Evolutionary conservation across 1,140 invertebrate species (phyloP).

Genomic region (Hylaeus volcanicus): DNA sequence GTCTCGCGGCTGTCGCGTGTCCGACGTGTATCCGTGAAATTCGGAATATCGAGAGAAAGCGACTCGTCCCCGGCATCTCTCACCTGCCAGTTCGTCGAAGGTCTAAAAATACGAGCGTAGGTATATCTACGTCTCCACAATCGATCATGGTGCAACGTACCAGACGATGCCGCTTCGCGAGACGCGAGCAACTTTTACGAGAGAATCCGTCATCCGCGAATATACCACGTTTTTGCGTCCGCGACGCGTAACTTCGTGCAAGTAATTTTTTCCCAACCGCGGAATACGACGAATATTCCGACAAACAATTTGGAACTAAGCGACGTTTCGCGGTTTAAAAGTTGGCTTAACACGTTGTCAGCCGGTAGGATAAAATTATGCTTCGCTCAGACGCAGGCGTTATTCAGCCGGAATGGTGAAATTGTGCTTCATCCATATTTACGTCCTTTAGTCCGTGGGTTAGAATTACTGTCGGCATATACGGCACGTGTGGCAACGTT

Average conservation of each 20-base stretch:
- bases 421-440: no score
- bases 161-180: constrained; percentile 20
- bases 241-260: not conserved
- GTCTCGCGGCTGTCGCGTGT: constrained; percentile 41
- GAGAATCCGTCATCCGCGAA: not conserved
- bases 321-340: not conserved
- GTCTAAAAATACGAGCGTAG: constrained; percentile 66
- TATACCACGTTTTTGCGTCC: not conserved
- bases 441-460: no score
- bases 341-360: no score
- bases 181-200: not conserved
- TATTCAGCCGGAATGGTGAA: no score
- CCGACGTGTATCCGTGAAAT: constrained; percentile 46
- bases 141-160: constrained; percentile 45
- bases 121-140: constrained; percentile 25
- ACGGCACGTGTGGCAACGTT: no score
- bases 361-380: no score
- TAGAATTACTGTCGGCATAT: no score
- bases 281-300: not conserved
- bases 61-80: constrained; percentile 59
- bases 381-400: no score
- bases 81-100: constrained; percentile 51
- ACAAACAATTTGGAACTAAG: not conserved
- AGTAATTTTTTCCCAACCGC: not conserved
- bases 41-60: constrained; percentile 56